Evolutionary conservation across 2,113 vertebrate species (phyloP), one percentile per base, ranked within the genome.

Genomic region (Addax nasomaculatus): DNA sequence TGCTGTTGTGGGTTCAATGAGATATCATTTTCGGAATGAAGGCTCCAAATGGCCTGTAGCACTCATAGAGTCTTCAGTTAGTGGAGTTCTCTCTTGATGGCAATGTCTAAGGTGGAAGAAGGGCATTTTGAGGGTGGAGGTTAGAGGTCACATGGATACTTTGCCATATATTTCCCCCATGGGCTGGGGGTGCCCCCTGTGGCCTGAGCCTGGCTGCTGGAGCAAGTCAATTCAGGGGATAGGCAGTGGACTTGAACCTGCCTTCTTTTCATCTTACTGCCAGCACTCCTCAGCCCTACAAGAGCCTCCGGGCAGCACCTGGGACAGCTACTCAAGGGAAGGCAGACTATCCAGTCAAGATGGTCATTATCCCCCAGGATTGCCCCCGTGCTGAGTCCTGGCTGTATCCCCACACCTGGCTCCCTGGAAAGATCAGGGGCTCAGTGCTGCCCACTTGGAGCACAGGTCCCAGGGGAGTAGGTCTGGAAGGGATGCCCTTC

Each of bases 381-480:
- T 33, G 36, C 14, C 13, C 67, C 33, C 19, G 53, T 1, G 9
- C 30, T 23, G 49, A 47, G 23, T 49, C 86, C 83, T 3, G 30
- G 39, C 45, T 27, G 5, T 43, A 27, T 78, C 36, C 78, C 73
- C 83, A 1, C 7, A 73, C 23, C 49, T 43, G 67, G 33, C 21
- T 84, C 36, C 39, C 23, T 27, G 49, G 47, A 30, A 76, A 70
- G 53, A 49, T n/a, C 57, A 85, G 86, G 53, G 19, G 9, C 23
- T 36, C 12, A 13, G 2, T 4, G 47, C 8, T 64, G 17, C 58
- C 33, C 19, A 30, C 3, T 1, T 13, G 47, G 30, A 33, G 19
- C 12, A 4, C 13, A 17, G 2, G 7, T 60, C 13, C 25, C n/a
- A n/a, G 17, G 30, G 25, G 33, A 43, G 19, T 0, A 0, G 30